Evolutionary conservation across 2,888 invertebrate species (phyloP).

Genomic region (Achlya flavicornis): DNA sequence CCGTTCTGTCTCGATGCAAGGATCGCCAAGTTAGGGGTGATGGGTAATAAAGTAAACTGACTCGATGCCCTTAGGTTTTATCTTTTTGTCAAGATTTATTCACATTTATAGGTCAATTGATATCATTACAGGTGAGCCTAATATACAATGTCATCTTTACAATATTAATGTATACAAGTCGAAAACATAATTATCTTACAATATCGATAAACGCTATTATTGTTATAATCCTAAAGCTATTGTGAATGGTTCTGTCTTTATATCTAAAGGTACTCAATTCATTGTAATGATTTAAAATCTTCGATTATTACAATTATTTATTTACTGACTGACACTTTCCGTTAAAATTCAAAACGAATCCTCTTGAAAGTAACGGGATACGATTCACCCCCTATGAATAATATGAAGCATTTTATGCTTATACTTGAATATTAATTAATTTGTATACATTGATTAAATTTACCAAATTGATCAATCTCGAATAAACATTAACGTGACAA

Average conservation of each 20-base stretch:
- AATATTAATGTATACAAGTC: conserved; percentile 82
- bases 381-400: conserved; percentile 64
- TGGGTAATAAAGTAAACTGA: conserved; percentile 71
- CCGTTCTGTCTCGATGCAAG: conserved; percentile 80
- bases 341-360: conserved; percentile 50
- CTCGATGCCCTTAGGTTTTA: conserved; percentile 67
- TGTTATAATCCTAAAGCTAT: conserved; percentile 80
- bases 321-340: conserved; percentile 38
- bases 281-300: conserved; percentile 57
- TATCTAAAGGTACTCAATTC: conserved; percentile 61
- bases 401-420: conserved; percentile 77
- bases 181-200: conserved; percentile 82
- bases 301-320: conserved; percentile 52
- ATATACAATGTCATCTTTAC: conserved; percentile 78
- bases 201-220: conserved; percentile 77
- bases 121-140: conserved; percentile 77
- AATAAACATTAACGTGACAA: conserved; percentile 75
- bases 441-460: conserved; percentile 77
- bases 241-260: conserved; percentile 74
- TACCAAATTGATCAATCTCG: conserved; percentile 71
- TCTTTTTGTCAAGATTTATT: conserved; percentile 77
- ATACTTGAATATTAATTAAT: conserved; percentile 68
- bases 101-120: conserved; percentile 80
- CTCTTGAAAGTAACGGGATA: conserved; percentile 56
- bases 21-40: conserved; percentile 75